Conservation (phyloP, 2,797 vertebrate genomes). For the Esox lucius region DNA sequence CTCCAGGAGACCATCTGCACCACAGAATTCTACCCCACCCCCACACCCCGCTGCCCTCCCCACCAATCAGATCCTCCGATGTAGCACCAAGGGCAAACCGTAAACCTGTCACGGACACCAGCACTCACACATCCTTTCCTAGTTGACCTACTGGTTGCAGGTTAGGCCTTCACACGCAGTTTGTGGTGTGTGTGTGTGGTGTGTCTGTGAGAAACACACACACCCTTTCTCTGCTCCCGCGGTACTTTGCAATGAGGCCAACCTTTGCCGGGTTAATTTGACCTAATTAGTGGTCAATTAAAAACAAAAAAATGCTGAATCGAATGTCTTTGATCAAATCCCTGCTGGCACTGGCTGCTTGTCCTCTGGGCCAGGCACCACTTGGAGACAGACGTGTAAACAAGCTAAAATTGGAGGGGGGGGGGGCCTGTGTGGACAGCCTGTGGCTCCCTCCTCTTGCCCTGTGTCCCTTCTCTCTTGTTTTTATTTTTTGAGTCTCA, state of each 20-base stretch:
- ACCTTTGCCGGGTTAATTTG: slow-evolving; percentile 74
- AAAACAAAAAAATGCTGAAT: slow-evolving; percentile 75
- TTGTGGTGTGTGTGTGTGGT: too few species aligned
- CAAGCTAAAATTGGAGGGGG: slow-evolving; percentile 76
- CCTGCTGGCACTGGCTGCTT: slow-evolving; percentile 61
- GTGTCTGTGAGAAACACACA: slow-evolving; percentile 36
- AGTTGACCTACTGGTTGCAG: slow-evolving; percentile 17
- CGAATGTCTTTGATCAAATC: slow-evolving; percentile 75
- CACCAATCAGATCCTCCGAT: slow-evolving; percentile 1
- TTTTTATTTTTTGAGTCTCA: slow-evolving; percentile 54
- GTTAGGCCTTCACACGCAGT: slow-evolving; percentile 3
- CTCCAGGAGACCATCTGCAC: not conserved
- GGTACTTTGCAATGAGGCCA: slow-evolving; percentile 66
- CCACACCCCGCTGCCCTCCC: not conserved
- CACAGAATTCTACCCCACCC: not conserved
- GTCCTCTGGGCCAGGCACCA: slow-evolving; percentile 79
- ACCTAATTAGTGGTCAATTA: slow-evolving; percentile 87
- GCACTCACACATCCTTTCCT: not conserved
- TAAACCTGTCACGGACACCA: slow-evolving; percentile 3
- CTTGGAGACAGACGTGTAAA: slow-evolving; percentile 83
- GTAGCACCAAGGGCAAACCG: not conserved
- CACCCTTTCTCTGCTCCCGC: slow-evolving; percentile 56
- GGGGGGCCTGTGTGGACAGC: slow-evolving; percentile 66
- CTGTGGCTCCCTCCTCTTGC: slow-evolving; percentile 65
- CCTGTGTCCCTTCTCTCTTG: not conserved